A percentile compares a stretch with the other conserved stretches of the same genome.
Evolutionary conservation across 2,113 vertebrate genomes (phyloP).

Genomic region (Syngnathus typhle): DNA sequence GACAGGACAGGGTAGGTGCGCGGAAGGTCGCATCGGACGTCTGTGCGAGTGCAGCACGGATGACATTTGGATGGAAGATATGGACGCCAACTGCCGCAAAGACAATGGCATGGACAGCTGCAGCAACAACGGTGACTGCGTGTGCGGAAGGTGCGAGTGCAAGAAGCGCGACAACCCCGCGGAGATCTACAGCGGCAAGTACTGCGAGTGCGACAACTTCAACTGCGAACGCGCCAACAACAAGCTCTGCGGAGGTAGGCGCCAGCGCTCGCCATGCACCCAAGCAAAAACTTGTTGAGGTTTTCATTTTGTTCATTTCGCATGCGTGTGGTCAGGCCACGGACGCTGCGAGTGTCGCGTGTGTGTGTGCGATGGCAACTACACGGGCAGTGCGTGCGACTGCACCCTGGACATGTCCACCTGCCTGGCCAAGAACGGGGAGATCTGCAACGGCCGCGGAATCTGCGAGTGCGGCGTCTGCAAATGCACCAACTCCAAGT

Average conservation of each 20-base stretch:
- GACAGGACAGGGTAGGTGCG: constrained; percentile 76
- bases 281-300: too few relatives aligned
- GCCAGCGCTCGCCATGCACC: background rate
- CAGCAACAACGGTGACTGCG: constrained; percentile 92
- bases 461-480: constrained; percentile 85
- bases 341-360: constrained; percentile 88
- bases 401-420: constrained; percentile 81
- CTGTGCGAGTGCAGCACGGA: constrained; percentile 91
- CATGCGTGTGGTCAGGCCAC: constrained; percentile 70
- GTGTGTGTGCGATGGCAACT: constrained; percentile 89
- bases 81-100: constrained; percentile 91
- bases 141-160: constrained; percentile 94
- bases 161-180: constrained; percentile 87
- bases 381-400: constrained; percentile 89
- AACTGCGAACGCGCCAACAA: constrained; percentile 93
- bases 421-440: constrained; percentile 81
- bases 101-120: constrained; percentile 93
- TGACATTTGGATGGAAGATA: constrained; percentile 87
- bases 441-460: constrained; percentile 91
- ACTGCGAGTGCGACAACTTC: constrained; percentile 97
- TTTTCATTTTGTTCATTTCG: too few relatives aligned
- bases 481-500: constrained; percentile 87
- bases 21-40: constrained; percentile 86
- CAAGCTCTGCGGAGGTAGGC: constrained; percentile 92
- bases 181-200: constrained; percentile 89